Evolutionary conservation across 2,113 vertebrate species (phyloP).

Genomic region (Silurus meridionalis): DNA sequence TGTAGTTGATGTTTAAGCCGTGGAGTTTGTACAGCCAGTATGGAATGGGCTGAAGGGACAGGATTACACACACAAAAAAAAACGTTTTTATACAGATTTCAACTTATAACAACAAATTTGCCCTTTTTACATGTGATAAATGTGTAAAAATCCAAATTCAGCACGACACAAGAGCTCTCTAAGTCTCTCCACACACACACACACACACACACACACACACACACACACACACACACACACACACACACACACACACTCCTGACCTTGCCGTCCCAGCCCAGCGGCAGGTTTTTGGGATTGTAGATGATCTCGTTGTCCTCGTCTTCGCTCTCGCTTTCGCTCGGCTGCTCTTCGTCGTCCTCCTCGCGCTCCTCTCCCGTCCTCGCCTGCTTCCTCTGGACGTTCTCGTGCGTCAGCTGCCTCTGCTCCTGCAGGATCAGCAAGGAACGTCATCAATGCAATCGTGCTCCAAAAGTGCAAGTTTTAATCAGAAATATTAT

Average conservation of each 20-base stretch:
- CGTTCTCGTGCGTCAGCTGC: constrained; percentile 95
- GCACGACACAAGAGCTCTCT: too few species aligned
- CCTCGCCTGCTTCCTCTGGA: constrained; percentile 95
- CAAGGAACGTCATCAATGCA: neutral
- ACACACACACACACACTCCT: too few species aligned
- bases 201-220: too few species aligned
- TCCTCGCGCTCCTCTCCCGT: constrained; percentile 96
- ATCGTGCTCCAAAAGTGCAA: neutral
- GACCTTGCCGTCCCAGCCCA: constrained; percentile 98
- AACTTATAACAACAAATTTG: neutral
- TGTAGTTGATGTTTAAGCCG: constrained; percentile 98
- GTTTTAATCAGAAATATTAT: too few species aligned
- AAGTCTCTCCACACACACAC: too few species aligned
- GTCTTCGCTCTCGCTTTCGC: constrained; percentile 96
- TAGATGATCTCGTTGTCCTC: constrained; percentile 99
- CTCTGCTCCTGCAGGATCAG: constrained; percentile 82
- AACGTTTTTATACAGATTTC: neutral
- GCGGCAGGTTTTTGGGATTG: constrained; percentile 96
- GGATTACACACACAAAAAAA: neutral
- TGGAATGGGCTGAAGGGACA: constrained; percentile 83
- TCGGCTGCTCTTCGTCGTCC: constrained; percentile 96
- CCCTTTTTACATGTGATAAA: too few species aligned
- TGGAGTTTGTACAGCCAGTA: constrained; percentile 98
- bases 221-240: too few species aligned
- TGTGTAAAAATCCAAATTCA: too few species aligned